A percentile compares a stretch with the other conserved stretches of the same genome.
Evolutionary conservation across 1,140 invertebrate species (phyloP).

Genomic region (Drosophila teissieri): DNA sequence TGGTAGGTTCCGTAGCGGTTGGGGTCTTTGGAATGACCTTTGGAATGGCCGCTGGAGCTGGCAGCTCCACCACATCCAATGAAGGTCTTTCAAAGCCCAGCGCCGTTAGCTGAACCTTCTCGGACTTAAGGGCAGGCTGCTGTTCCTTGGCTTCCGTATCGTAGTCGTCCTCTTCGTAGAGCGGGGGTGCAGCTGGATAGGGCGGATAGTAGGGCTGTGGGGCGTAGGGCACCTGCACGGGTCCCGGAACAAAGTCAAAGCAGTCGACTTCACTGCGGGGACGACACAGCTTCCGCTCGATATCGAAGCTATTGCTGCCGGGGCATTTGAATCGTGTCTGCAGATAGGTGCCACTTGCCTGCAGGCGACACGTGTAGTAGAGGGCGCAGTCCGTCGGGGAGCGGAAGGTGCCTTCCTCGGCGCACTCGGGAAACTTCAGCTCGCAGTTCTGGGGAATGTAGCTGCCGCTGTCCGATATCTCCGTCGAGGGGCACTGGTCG

Average conservation of each 20-base stretch:
- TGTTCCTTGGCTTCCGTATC: constrained; percentile 14
- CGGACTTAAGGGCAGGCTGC: neutral
- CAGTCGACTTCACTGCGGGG: constrained; percentile 57
- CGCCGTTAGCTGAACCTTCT: neutral
- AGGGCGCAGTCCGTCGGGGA: constrained; percentile 80
- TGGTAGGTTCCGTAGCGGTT: constrained; percentile 6
- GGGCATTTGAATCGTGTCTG: constrained; percentile 82
- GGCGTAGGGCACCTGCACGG: constrained; percentile 34
- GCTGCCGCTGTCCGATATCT: constrained; percentile 64
- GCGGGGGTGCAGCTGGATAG: constrained; percentile 29
- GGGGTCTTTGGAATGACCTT: constrained; percentile 5
- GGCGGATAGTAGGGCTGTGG: constrained; percentile 54
- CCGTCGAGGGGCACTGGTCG: constrained; percentile 68
- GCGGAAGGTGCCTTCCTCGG: constrained; percentile 72
- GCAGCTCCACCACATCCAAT: constrained; percentile 15
- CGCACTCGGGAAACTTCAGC: constrained; percentile 80
- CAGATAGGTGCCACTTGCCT: constrained; percentile 66
- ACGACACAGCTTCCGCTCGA: constrained; percentile 47
- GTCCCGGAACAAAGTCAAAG: constrained; percentile 30
- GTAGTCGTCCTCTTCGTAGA: constrained; percentile 50
- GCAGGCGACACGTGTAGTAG: constrained; percentile 83
- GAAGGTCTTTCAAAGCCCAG: neutral
- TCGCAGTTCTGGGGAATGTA: constrained; percentile 72
- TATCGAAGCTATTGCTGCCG: constrained; percentile 61
- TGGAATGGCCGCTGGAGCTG: no score